phyloP scores from a whole-genome alignment of 2,797 vertebrate species.

The Thalassophryne amazonica region DNA sequence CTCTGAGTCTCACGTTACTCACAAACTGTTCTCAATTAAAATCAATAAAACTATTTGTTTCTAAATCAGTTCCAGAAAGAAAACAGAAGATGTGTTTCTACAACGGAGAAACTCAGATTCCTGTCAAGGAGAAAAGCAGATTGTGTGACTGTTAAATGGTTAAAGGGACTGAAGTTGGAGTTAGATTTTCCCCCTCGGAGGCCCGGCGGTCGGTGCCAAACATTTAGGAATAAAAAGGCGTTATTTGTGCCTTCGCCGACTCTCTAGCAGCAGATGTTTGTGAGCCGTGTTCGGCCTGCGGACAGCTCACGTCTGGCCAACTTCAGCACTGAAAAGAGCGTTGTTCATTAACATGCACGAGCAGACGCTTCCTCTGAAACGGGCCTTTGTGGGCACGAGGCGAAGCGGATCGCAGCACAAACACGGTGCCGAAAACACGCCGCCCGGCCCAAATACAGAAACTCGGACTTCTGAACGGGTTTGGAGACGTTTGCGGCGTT shows the following conservation, averaged over 20 bases:
- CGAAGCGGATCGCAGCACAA: conserved; percentile 11
- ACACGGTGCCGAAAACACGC: neutral
- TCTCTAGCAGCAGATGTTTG: conserved; percentile 12
- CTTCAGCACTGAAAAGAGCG: conserved; percentile 47
- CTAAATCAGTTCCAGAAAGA: too few species aligned
- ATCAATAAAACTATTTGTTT: too few species aligned
- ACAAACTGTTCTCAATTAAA: too few species aligned
- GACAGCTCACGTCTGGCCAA: conserved; percentile 68
- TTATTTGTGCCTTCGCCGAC: conserved; percentile 13
- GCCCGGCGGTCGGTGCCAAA: conserved; percentile 19
- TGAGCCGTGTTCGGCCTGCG: conserved; percentile 28
- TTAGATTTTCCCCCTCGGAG: too few species aligned
- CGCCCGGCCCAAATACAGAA: neutral
- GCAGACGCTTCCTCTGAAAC: conserved; percentile 73
- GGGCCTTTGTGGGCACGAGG: conserved; percentile 56
- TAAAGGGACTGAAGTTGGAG: too few species aligned
- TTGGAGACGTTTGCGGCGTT: too few species aligned
- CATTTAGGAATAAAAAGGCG: neutral
- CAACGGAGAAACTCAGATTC: too few species aligned
- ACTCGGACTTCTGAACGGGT: neutral
- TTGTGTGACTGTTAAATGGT: too few species aligned
- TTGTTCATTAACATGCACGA: conserved; percentile 73
- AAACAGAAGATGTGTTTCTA: too few species aligned
- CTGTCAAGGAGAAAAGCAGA: too few species aligned
- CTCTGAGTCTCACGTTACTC: too few species aligned